Base-by-base conservation (phyloP, 2,797 vertebrate species). In the Leuciscus waleckii region DNA sequence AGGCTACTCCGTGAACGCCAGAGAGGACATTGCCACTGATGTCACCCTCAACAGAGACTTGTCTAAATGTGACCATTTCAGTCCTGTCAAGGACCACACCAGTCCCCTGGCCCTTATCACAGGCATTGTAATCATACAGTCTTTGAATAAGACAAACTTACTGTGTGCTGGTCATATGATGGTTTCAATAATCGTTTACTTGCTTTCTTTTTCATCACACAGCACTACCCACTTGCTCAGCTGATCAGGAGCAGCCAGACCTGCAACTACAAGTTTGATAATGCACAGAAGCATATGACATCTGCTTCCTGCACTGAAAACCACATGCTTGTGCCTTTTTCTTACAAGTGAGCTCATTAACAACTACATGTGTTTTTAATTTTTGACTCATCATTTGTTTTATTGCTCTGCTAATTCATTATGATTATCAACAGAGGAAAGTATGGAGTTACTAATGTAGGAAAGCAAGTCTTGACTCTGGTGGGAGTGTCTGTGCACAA, bases 41-140 rank as follows among this genome's bases (percentile, higher is more conserved):
- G 91, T 97, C 90, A 95, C 90, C 87, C 93, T 98, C 10, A 93
- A 88, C 39, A 97, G 98, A 61, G 95, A 98, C 87, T 93, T 99
- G 90, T 95, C 96, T 87, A 89, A 79, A 32, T 99, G 98, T 83
- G 95, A 97, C 74, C 91, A 91, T 78, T 99, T 99, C 92, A 92
- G 89, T 65, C 97, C 98, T 46, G 87, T 95, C 39, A 95, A 93
- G 92, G 95, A 95, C 69, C 88, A 95, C 46, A 96, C 95, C 89
- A 99, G 97, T 90, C 97, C 98, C 0, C 88, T 99, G 83, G 98
- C 98, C 16, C 89, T 99, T 67, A 94, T 98, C 90, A 96, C 95
- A 89, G 96, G 97, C 92, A 88, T 97, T 92, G 98, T 99, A 91
- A 95, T 87, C 46, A 58, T 63, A 7, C 1, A 0, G 7, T 81